These are phyloP conservation scores for Zaprionus camerounensis DNA, from an alignment of 1,140 invertebrate species.

Conservation along the genomic window DNA sequence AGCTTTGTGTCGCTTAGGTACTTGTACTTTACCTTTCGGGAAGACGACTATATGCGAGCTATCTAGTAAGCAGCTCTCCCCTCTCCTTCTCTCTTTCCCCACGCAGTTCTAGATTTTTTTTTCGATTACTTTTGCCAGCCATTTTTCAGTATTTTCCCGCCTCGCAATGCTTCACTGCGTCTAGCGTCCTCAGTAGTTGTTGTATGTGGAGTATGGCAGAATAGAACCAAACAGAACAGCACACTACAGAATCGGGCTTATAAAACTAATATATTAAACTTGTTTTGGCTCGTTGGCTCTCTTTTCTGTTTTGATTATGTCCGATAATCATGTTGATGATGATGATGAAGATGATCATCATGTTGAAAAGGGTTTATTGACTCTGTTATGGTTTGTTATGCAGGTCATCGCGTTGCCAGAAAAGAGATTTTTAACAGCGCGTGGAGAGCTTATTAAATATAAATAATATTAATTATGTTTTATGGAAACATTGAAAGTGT, in stretches of 20 bases:
- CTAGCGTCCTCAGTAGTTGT: constrained; percentile 8
- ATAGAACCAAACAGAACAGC: constrained; percentile 1
- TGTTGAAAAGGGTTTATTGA: constrained; percentile 60
- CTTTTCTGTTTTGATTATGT: constrained; percentile 55
- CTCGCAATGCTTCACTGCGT: constrained; percentile 43
- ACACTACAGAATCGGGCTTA: constrained; percentile 21
- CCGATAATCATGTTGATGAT: constrained; percentile 23
- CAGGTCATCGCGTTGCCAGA: constrained; percentile 18
- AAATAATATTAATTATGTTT: neutral
- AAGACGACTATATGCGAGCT: constrained; percentile 27
- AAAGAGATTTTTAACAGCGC: neutral
- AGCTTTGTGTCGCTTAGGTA: constrained; percentile 63
- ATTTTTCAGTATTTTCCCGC: constrained; percentile 47
- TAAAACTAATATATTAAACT: constrained; percentile 43
- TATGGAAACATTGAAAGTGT: neutral
- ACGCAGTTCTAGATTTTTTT: constrained; percentile 27
- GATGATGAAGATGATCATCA: neutral
- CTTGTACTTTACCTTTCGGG: constrained; percentile 36
- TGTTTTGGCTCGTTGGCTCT: constrained; percentile 48
- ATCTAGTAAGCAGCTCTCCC: neutral
- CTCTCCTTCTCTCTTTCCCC: neutral
- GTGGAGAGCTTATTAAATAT: neutral
- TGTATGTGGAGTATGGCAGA: constrained; percentile 21
- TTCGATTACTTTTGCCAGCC: constrained; percentile 9
- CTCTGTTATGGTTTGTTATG: constrained; percentile 37